A percentile compares a stretch with the other conserved stretches of the same genome.
Evolutionary conservation across 2,888 invertebrate species (phyloP).

Genomic region (Drosophila lutescens): DNA sequence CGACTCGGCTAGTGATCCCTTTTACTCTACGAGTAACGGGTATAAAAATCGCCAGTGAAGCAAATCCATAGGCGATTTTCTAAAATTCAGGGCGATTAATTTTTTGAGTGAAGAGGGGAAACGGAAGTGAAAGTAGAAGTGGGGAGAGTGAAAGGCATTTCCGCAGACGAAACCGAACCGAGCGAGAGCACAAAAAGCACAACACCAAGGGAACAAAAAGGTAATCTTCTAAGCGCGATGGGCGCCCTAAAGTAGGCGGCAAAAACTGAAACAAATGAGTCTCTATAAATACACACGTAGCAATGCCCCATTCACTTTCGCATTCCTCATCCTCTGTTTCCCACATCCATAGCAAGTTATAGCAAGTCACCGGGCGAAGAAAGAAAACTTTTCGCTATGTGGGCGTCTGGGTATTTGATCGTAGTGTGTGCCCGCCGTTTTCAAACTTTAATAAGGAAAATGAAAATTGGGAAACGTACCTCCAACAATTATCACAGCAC

Average conservation of each 20-base stretch:
- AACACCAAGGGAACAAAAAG: constrained; percentile 49
- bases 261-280: constrained; percentile 71
- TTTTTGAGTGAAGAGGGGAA: too few species aligned
- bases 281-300: constrained; percentile 64
- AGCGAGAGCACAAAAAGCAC: constrained; percentile 47
- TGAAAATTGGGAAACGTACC: too few species aligned
- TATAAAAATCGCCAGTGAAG: too few species aligned
- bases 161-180: constrained; percentile 46
- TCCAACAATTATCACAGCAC: too few species aligned
- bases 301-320: constrained; percentile 16
- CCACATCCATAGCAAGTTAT: constrained; percentile 14
- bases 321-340: not conserved
- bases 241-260: constrained; percentile 44
- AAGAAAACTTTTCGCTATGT: constrained; percentile 33
- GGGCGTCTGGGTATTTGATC: constrained; percentile 17
- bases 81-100: too few species aligned
- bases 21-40: too few species aligned
- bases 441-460: too few species aligned
- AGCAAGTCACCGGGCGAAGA: constrained; percentile 19
- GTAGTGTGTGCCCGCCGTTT: too few species aligned
- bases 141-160: constrained; percentile 60
- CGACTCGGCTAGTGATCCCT: too few species aligned
- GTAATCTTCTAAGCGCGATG: constrained; percentile 61
- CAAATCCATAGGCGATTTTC: too few species aligned
- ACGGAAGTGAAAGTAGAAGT: constrained; percentile 33